Percentiles rank a stretch among this genome's conserved stretches.
Evolutionary conservation across 2,888 invertebrate species (phyloP).

Genomic region (Agrotis puta): DNA sequence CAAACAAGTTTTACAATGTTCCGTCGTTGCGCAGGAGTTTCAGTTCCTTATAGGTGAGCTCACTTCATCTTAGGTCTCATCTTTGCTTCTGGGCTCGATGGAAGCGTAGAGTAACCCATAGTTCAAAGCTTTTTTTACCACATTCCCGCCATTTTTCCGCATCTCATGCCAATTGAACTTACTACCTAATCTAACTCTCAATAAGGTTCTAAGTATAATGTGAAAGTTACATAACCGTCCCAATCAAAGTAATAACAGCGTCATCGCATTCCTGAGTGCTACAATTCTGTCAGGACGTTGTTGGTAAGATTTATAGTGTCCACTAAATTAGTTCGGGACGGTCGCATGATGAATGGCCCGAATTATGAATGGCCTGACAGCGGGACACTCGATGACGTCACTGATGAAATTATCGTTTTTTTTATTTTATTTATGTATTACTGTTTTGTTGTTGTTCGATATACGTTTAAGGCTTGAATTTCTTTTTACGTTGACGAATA

Average conservation of each 20-base stretch:
- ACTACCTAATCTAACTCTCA: too few relatives aligned
- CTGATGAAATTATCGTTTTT: conserved; percentile 57
- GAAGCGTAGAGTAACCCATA: too few relatives aligned
- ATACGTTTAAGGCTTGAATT: too few relatives aligned
- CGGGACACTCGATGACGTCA: conserved; percentile 59
- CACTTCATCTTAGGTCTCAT: too few relatives aligned
- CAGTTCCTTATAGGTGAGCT: too few relatives aligned
- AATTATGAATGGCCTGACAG: conserved; percentile 58
- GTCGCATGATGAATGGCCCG: conserved; percentile 69
- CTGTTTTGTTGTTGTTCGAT: conserved; percentile 9
- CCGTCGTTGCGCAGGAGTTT: too few relatives aligned
- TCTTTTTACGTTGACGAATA: too few relatives aligned
- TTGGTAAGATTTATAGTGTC: conserved; percentile 71
- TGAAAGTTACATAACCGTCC: neutral
- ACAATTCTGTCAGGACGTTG: conserved; percentile 63
- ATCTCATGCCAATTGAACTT: too few relatives aligned
- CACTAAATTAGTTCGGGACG: conserved; percentile 72
- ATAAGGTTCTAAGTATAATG: neutral
- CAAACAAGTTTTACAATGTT: too few relatives aligned
- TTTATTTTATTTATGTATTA: conserved; percentile 48
- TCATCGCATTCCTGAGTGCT: conserved; percentile 61
- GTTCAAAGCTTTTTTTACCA: too few relatives aligned
- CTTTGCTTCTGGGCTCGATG: too few relatives aligned
- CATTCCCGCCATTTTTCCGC: too few relatives aligned
- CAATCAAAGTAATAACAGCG: conserved; percentile 35